These are phyloP conservation scores for Microdon myrmicae DNA, from an alignment of 2,888 invertebrate genomes.

Conservation along the genomic window DNA sequence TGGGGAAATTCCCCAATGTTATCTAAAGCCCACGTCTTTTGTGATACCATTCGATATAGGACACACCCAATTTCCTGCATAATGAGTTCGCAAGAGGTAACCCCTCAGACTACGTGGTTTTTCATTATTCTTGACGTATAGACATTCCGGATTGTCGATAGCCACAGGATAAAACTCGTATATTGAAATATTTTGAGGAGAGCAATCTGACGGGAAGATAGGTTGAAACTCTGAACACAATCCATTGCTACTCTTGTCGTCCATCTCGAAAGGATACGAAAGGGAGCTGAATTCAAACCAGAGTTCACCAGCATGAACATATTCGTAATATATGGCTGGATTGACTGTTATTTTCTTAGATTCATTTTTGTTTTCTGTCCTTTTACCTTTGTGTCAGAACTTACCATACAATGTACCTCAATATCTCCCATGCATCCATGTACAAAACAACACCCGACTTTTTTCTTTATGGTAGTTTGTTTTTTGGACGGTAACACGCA, in stretches of 20 bases:
- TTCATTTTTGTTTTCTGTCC: neutral
- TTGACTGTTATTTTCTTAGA: neutral
- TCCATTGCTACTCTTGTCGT: slow-evolving; percentile 30
- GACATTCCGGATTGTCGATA: neutral
- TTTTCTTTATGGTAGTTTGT: slow-evolving; percentile 8
- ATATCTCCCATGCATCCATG: slow-evolving; percentile 6
- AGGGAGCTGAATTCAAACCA: slow-evolving; percentile 39
- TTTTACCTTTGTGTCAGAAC: neutral
- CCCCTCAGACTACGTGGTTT: slow-evolving; percentile 37
- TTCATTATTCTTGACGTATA: no score
- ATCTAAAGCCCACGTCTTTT: slow-evolving; percentile 17
- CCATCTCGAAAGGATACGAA: slow-evolving; percentile 23
- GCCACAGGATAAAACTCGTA: slow-evolving; percentile 38
- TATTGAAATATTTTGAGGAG: slow-evolving; percentile 48
- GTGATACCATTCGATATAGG: slow-evolving; percentile 18
- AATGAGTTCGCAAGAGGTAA: slow-evolving; percentile 43
- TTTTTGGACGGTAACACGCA: slow-evolving; percentile 25
- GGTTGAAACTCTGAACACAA: slow-evolving; percentile 2
- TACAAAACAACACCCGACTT: no score
- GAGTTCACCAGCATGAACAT: slow-evolving; percentile 42
- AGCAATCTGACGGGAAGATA: slow-evolving; percentile 9
- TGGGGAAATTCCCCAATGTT: no score
- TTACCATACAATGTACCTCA: neutral
- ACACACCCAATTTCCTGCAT: slow-evolving; percentile 38
- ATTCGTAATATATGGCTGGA: slow-evolving; percentile 34